A percentile compares a stretch with the other conserved stretches of the same genome.
Evolutionary conservation across 2,113 vertebrate genomes (phyloP).

Genomic region (Cygnus buccinator): DNA sequence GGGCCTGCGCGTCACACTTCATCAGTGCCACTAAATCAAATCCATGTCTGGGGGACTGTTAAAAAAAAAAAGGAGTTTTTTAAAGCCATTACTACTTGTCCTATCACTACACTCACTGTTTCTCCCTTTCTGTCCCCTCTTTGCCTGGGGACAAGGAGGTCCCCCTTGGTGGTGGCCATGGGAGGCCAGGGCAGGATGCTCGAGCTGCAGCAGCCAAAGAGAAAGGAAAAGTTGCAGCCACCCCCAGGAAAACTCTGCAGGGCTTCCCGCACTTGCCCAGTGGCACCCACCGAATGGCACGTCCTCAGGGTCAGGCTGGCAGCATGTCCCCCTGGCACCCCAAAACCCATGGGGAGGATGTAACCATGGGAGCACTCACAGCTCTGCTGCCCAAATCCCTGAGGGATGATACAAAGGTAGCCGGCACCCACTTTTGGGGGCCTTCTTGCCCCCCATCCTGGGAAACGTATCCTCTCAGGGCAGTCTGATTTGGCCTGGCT

Average conservation of each 20-base stretch:
- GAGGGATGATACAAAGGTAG: not conserved
- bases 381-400: not conserved
- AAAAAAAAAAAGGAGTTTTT: too few relatives aligned
- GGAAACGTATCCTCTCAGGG: not conserved
- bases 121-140: not conserved
- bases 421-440: not conserved
- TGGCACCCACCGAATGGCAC: accelerated
- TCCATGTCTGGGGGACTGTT: not conserved
- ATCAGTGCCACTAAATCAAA: not conserved
- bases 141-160: not conserved
- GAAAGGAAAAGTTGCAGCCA: accelerated
- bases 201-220: accelerated
- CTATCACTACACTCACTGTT: too few relatives aligned
- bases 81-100: too few relatives aligned
- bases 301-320: accelerated
- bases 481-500: not conserved
- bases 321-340: accelerated
- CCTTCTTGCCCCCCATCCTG: not conserved
- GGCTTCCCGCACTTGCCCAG: not conserved
- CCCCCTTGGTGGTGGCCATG: accelerated
- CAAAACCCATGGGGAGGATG: not conserved
- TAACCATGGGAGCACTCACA: not conserved
- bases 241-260: accelerated
- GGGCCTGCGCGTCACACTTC: not conserved
- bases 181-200: not conserved